phyloP scores from a whole-genome alignment of 2,113 vertebrate species.

The Pseudopodoces humilis region DNA sequence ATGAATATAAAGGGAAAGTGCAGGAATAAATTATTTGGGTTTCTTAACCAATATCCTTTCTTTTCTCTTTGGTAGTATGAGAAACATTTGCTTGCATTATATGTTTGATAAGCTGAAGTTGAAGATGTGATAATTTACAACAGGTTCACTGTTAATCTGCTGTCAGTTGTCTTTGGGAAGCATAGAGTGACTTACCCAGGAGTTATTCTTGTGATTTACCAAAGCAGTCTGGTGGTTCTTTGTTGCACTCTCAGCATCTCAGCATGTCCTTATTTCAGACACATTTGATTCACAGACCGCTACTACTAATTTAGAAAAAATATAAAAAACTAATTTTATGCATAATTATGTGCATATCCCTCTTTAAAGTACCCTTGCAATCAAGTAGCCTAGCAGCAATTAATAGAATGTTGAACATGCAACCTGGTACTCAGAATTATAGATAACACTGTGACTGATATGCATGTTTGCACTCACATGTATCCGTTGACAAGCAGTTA shows the following conservation, averaged over 20 bases:
- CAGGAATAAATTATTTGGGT: not conserved
- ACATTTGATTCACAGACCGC: not conserved
- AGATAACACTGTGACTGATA: not conserved
- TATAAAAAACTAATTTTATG: not conserved
- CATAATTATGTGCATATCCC: not conserved
- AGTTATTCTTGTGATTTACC: not conserved
- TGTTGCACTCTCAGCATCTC: not conserved
- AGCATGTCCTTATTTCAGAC: not conserved
- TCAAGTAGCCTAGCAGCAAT: not conserved
- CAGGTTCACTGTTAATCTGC: not conserved
- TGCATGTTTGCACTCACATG: accelerated
- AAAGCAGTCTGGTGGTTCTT: not conserved
- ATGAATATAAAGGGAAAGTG: not conserved
- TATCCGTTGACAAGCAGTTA: not conserved
- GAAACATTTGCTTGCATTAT: not conserved
- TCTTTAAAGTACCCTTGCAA: not conserved
- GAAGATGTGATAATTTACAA: not conserved
- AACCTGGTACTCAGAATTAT: not conserved
- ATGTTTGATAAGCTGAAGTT: not conserved
- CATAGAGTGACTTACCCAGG: not conserved
- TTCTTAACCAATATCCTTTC: not conserved
- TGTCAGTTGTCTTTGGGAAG: not conserved
- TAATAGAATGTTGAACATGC: not conserved
- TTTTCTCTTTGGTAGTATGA: not conserved
- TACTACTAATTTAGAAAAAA: not conserved